These are phyloP conservation scores for Hemistola chrysoprasaria DNA, from an alignment of 2,888 invertebrate genomes.

Conservation along the genomic window DNA sequence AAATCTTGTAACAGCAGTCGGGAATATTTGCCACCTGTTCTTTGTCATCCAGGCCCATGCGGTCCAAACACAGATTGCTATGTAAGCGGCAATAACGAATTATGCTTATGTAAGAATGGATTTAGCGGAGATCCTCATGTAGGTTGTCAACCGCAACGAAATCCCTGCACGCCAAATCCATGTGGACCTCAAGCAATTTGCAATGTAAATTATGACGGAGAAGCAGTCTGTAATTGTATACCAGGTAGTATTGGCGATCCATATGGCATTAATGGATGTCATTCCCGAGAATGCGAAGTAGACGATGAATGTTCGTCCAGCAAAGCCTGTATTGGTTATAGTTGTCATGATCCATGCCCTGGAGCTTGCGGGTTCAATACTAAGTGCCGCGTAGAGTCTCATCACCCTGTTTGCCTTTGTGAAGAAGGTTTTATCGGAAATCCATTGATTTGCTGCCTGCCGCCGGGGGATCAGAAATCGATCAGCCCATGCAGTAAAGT, in stretches of 20 bases:
- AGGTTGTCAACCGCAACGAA: slow-evolving; percentile 87
- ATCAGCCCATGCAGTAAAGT: slow-evolving; percentile 87
- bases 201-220: slow-evolving; percentile 84
- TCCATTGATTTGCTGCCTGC: slow-evolving; percentile 88
- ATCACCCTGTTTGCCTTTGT: slow-evolving; percentile 91
- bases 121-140: slow-evolving; percentile 90
- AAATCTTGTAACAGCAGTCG: slow-evolving; percentile 85
- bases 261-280: slow-evolving; percentile 86
- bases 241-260: slow-evolving; percentile 90
- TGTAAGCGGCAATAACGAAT: slow-evolving; percentile 90
- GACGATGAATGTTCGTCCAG: slow-evolving; percentile 89
- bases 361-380: slow-evolving; percentile 91
- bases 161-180: slow-evolving; percentile 89
- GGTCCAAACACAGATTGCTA: slow-evolving; percentile 93
- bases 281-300: slow-evolving; percentile 90
- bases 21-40: slow-evolving; percentile 75
- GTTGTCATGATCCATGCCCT: slow-evolving; percentile 91
- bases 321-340: slow-evolving; percentile 90
- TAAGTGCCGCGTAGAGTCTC: slow-evolving; percentile 88
- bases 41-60: slow-evolving; percentile 92
- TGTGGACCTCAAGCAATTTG: slow-evolving; percentile 91
- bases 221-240: slow-evolving; percentile 87
- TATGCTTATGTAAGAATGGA: slow-evolving; percentile 90
- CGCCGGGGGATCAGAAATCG: slow-evolving; percentile 76
- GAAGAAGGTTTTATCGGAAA: slow-evolving; percentile 88